Conservation (phyloP, 2,797 vertebrate genomes). For the Hirundo rustica region DNA sequence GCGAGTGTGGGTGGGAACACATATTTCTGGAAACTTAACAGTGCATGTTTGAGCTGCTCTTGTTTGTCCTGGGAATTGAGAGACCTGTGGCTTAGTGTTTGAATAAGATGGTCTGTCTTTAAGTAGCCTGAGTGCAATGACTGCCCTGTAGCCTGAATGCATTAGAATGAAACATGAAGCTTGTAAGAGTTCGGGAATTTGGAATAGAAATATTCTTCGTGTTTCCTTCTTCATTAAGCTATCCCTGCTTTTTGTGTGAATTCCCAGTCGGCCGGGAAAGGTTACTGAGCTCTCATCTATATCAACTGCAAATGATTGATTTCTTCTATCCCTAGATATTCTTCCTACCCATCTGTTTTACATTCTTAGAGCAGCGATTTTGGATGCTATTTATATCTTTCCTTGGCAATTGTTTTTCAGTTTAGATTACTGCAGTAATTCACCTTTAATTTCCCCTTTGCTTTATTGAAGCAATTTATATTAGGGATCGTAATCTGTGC, state of each 20-base stretch:
- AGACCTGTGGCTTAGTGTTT: background rate
- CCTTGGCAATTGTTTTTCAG: background rate
- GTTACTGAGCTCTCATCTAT: background rate
- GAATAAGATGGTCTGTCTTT: background rate
- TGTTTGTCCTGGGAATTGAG: background rate
- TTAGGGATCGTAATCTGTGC: slow-evolving; percentile 1
- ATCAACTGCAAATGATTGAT: background rate
- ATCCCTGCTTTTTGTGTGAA: background rate
- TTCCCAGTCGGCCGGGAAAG: background rate
- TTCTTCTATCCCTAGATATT: background rate
- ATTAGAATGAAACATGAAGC: background rate
- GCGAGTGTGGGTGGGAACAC: background rate
- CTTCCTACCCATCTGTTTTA: background rate
- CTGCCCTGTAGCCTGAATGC: background rate
- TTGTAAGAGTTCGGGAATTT: background rate
- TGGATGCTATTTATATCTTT: background rate
- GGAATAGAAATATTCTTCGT: background rate
- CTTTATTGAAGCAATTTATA: background rate
- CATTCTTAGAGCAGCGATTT: background rate
- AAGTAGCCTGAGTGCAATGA: background rate
- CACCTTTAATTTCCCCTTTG: slow-evolving; percentile 19
- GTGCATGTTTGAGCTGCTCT: background rate
- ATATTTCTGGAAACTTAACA: background rate
- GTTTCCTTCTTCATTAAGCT: background rate
- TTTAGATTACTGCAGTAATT: background rate